Evolutionary conservation across 2,888 invertebrate species (phyloP), one percentile per base, ranked within the genome.

Genomic region (Acleris emargana): DNA sequence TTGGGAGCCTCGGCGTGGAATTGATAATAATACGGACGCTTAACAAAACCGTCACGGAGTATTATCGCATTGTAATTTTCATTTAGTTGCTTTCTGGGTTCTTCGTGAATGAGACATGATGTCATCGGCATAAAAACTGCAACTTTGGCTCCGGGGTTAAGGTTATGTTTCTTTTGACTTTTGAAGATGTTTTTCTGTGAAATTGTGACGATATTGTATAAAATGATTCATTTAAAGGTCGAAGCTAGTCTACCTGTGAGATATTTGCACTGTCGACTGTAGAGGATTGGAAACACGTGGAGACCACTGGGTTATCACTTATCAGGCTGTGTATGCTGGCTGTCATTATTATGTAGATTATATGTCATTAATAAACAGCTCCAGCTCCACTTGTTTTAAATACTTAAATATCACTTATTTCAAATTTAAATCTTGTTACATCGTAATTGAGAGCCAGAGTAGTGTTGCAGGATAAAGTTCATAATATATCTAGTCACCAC

Each of bases 11-110:
- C 61, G 67, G 72, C 86, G 82, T 87, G 77, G 78, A 84, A 88
- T 88, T 74, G 79, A 73, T 87, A 87, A 88, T 87, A 78, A 81
- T 79, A 71, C 70, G 68, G 73, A 74, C 70, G 75, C 72, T 71
- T 78, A 75, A 73, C 71, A 78, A 77, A 82, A 79, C 72, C 75
- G 81, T 83, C 84, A 86, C 79, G 84, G 80, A 69, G 62, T 72
- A 76, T 84, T 78, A 82, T 76, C 72, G 64, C 66, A 68, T 72
- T 71, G 67, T 58, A 67, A 68, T 69, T 61, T 74, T 75, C 67
- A 67, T 73, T 78, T 76, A 74, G 71, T 78, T 76, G 71, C 74
- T 75, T 77, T 73, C 68, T 69, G 49, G 61, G 66, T 63, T 68
- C 68, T 68, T 64, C 61, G 64, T 77, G 76, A 80, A 77, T 79